These are phyloP conservation scores for Ashinkailepas kermadecensis DNA, from an alignment of 2,888 invertebrate species.

Conservation along the genomic window DNA sequence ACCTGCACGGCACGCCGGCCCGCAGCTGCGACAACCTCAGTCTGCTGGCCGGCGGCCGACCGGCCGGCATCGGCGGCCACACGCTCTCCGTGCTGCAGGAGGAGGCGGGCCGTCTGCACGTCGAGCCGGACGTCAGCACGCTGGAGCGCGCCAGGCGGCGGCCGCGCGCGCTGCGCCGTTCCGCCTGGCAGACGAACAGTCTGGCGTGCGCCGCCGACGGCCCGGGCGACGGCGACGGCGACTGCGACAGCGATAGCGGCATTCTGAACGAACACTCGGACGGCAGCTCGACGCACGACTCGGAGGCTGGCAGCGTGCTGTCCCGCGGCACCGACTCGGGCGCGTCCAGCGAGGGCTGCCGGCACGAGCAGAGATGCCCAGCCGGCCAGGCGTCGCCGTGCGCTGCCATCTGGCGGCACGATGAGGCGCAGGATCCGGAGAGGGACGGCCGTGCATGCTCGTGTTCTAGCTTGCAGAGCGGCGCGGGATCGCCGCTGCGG, in stretches of 20 bases:
- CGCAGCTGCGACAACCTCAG: slow-evolving; percentile 3
- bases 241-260: slow-evolving; percentile 12
- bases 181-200: slow-evolving; percentile 3
- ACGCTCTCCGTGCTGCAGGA: background rate
- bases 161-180: background rate
- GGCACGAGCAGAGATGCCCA: too few relatives aligned
- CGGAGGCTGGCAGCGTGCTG: too few relatives aligned
- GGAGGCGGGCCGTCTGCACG: background rate
- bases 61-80: background rate
- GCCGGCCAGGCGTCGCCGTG: too few relatives aligned
- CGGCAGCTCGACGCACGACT: too few relatives aligned
- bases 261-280: background rate
- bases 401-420: too few relatives aligned
- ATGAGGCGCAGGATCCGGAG: background rate
- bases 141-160: background rate
- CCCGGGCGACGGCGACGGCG: background rate
- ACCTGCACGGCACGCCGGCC: slow-evolving; percentile 37
- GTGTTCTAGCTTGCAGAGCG: too few relatives aligned
- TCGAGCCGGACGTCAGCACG: background rate
- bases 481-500: too few relatives aligned
- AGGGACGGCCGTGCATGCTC: background rate
- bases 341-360: too few relatives aligned
- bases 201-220: background rate
- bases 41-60: background rate
- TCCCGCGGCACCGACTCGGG: too few relatives aligned